Base-by-base conservation (phyloP, 2,888 invertebrate species). In the Drosophila sordidula region DNA sequence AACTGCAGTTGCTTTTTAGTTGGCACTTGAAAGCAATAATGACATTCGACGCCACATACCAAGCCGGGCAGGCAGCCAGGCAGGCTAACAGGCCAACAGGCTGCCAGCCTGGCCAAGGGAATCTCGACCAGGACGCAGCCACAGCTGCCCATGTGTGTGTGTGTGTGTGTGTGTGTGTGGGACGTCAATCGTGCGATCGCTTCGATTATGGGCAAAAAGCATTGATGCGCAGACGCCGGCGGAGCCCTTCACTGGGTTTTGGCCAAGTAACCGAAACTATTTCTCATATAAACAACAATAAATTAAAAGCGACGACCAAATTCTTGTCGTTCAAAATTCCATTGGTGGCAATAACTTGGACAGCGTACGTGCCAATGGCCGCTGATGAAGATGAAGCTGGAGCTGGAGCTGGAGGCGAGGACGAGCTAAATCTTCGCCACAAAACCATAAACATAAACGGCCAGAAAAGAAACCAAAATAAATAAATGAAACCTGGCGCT, bases 301-400 rank as follows among this genome's bases (percentile, higher is more conserved):
- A 92, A 91, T 92, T 91, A 92, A 83, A 92, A 89, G 81, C 75
- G 90, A 91, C 90, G 34, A 34, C 90, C 90, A 90, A 92, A 92
- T 92, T 92, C 92, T 89, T 92, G 91, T 91, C 92, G 92, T 91
- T 92, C 92, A 92, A 92, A 92, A 92, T 92, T 92, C 91, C 91
- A 83, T 84, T 66, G 88, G 80, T 90, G 87, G 87, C 85, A 85
- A 89, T 85, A 85, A 85, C 84, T 86, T 78, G 75, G 69, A 41
- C 29, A 25, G 41, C 62, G 83, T 83, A 85, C 83, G 86, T 85
- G 85, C 87, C 83, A 85, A 85, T 87, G 85, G 87, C 80, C 70
- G 46, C 49, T 16, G 62, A 34, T 41, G 39, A 56, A 36, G 51
- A 25, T 36, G 41, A 39, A 12, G 49, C 47, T 41, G 39, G 47